Evolutionary conservation across 2,113 vertebrate genomes (phyloP).

Genomic region (Daubentonia madagascariensis): DNA sequence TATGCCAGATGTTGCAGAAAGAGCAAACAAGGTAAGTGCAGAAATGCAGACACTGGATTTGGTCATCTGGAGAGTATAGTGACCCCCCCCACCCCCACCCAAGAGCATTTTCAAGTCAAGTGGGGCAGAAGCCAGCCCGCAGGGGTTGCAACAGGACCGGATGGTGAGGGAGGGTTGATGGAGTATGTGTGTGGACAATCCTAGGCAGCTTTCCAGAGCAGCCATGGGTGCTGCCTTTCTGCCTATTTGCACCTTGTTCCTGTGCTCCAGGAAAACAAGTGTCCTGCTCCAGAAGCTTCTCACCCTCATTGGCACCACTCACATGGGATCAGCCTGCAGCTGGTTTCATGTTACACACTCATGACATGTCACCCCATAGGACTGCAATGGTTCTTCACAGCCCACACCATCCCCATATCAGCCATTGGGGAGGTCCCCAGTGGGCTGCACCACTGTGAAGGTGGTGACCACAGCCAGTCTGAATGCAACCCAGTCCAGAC

Average conservation of each 20-base stretch:
- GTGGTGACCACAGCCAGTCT: neutral
- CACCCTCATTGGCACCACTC: neutral
- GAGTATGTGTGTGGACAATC: neutral
- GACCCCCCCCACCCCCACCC: neutral
- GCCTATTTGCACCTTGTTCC: neutral
- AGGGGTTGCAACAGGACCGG: neutral
- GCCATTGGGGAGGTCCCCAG: neutral
- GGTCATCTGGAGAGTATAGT: neutral
- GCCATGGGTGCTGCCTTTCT: neutral
- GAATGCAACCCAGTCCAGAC: neutral
- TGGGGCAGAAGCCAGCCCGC: neutral
- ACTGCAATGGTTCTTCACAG: neutral
- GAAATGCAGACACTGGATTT: neutral
- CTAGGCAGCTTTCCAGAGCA: neutral
- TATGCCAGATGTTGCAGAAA: neutral
- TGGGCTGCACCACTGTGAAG: accelerated
- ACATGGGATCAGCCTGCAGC: neutral
- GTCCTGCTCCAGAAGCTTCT: neutral
- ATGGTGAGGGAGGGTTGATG: neutral
- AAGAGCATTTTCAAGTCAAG: neutral
- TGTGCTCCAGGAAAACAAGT: neutral
- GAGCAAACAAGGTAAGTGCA: neutral
- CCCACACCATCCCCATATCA: too few relatives aligned
- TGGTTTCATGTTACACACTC: neutral
- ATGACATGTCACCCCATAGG: neutral